These are phyloP conservation scores for Oscheius sp. DNA, from an alignment of 2,888 invertebrate species.

Conservation along the genomic window DNA sequence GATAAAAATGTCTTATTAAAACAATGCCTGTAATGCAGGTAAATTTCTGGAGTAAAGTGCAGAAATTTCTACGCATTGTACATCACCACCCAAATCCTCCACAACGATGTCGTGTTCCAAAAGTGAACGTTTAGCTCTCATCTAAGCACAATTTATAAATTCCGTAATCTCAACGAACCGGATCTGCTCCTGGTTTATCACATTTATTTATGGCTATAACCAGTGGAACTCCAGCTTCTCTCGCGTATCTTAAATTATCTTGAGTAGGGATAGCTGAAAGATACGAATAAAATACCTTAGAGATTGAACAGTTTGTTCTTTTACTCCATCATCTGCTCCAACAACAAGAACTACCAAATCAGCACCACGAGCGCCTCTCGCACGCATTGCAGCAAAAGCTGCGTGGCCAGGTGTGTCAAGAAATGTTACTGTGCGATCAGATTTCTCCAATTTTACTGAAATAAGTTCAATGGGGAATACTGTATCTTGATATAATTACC, in stretches of 20 bases:
- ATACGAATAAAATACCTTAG: slow-evolving; percentile 76
- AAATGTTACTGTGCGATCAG: slow-evolving; percentile 82
- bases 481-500: slow-evolving; percentile 60
- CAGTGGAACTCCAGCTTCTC: slow-evolving; percentile 83
- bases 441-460: slow-evolving; percentile 35
- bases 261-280: not conserved
- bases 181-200: slow-evolving; percentile 89
- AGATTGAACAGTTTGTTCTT: slow-evolving; percentile 93
- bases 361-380: slow-evolving; percentile 92
- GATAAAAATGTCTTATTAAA: not conserved
- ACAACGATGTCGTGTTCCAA: slow-evolving; percentile 84
- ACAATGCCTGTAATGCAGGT: slow-evolving; percentile 60
- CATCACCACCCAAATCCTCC: slow-evolving; percentile 90
- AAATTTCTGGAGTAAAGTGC: slow-evolving; percentile 80
- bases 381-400: slow-evolving; percentile 92
- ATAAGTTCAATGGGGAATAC: not conserved
- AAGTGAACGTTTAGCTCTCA: slow-evolving; percentile 82
- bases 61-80: slow-evolving; percentile 90
- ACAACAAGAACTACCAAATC: slow-evolving; percentile 87
- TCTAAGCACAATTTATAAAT: slow-evolving; percentile 76
- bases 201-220: slow-evolving; percentile 98
- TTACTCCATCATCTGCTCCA: slow-evolving; percentile 98
- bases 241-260: slow-evolving; percentile 77
- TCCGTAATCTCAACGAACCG: slow-evolving; percentile 78
- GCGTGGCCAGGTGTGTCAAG: slow-evolving; percentile 99